Conservation (phyloP, 2,888 invertebrate genomes). For the Mechanitis mazaeus region DNA sequence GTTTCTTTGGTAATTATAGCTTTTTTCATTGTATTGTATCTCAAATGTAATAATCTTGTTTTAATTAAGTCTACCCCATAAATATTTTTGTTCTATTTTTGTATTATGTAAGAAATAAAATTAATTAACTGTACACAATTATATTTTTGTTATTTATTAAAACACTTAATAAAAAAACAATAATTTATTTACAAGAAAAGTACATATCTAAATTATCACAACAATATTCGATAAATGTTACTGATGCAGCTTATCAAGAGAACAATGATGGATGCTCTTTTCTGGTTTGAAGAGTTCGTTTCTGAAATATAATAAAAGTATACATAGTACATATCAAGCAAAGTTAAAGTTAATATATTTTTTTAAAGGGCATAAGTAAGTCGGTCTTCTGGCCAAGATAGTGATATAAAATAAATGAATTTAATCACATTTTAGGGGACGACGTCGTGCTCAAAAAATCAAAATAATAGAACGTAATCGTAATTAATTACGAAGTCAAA, state of each 20-base stretch:
- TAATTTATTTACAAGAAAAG: constrained; percentile 34
- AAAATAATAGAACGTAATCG: too few relatives aligned
- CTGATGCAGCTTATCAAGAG: constrained; percentile 25
- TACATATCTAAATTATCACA: constrained; percentile 33
- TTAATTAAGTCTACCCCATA: constrained; percentile 10
- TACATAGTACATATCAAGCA: neutral
- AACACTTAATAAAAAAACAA: constrained; percentile 17
- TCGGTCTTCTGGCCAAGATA: too few relatives aligned
- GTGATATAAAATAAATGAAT: too few relatives aligned
- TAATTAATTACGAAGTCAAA: too few relatives aligned
- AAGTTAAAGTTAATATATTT: neutral
- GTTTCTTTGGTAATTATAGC: neutral
- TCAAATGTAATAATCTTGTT: constrained; percentile 11
- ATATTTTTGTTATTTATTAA: constrained; percentile 9
- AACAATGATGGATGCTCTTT: constrained; percentile 33
- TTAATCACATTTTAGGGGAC: too few relatives aligned
- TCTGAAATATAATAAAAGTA: constrained; percentile 47
- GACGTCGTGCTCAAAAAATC: too few relatives aligned
- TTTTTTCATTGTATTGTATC: constrained; percentile 7
- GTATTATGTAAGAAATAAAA: constrained; percentile 18
- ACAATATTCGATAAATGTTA: constrained; percentile 26
- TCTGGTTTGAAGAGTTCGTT: constrained; percentile 45
- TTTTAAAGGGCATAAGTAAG: neutral
- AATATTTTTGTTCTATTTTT: constrained; percentile 7
- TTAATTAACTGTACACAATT: constrained; percentile 14